These are phyloP conservation scores for Tringa solitaria DNA, from an alignment of 2,113 vertebrate genomes.

Conservation along the genomic window DNA sequence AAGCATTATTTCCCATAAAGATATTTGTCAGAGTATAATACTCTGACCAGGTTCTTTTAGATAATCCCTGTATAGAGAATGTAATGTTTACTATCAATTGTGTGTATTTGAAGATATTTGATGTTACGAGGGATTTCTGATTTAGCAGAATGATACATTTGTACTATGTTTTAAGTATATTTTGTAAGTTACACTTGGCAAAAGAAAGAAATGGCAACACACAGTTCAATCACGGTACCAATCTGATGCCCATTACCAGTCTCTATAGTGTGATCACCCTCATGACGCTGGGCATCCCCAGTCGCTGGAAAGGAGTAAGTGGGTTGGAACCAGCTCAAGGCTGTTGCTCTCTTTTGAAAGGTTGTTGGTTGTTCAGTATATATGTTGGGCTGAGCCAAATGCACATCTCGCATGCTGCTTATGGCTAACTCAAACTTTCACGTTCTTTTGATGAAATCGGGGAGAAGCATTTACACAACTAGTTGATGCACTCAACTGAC, in stretches of 20 bases:
- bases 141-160: neutral
- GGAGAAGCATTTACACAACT: neutral
- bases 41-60: neutral
- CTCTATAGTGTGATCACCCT: accelerated
- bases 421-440: neutral
- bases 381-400: neutral
- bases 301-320: accelerated
- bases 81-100: neutral
- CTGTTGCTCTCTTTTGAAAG: neutral
- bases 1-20: neutral
- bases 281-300: neutral
- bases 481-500: neutral
- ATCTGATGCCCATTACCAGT: neutral
- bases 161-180: neutral
- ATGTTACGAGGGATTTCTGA: neutral
- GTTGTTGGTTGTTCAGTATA: neutral
- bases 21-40: neutral
- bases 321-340: neutral
- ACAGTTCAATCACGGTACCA: accelerated
- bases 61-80: neutral
- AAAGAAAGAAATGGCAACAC: neutral
- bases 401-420: too few relatives aligned
- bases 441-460: accelerated
- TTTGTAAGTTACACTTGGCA: neutral
- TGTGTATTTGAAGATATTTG: neutral